These are phyloP conservation scores for Linepithema humile DNA, from an alignment of 1,140 invertebrate species.

Conservation along the genomic window DNA sequence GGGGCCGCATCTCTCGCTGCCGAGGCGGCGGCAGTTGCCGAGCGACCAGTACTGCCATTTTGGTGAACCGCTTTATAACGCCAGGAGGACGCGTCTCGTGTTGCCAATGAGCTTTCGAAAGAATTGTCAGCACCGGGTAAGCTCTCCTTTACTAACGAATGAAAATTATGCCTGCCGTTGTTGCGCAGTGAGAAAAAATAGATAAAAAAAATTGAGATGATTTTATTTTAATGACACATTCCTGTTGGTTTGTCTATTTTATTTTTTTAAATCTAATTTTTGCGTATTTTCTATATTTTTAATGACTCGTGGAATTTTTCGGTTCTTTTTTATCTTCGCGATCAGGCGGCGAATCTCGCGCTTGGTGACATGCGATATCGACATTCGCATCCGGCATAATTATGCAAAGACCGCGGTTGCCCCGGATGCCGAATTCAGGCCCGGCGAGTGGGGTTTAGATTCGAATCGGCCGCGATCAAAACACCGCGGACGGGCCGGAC, in stretches of 20 bases:
- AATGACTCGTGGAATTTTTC: neutral
- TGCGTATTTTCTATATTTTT: neutral
- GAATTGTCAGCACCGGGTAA: neutral
- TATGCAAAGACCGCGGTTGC: constrained; percentile 73
- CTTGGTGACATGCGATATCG: constrained; percentile 66
- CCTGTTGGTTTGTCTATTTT: neutral
- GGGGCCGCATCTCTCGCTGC: constrained; percentile 57
- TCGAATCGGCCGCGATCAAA: constrained; percentile 81
- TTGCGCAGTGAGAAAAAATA: neutral
- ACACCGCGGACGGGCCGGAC: constrained; percentile 77
- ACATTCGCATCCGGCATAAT: constrained; percentile 75
- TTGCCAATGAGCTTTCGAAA: constrained; percentile 26
- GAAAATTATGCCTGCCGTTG: neutral
- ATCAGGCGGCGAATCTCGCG: constrained; percentile 37
- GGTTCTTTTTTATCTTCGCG: neutral
- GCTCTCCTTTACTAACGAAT: neutral
- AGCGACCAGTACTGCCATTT: constrained; percentile 63
- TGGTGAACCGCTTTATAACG: constrained; percentile 64
- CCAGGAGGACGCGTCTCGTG: neutral
- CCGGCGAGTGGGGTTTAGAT: constrained; percentile 57
- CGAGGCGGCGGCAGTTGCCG: neutral
- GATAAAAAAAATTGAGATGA: too few relatives aligned
- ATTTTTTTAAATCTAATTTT: neutral
- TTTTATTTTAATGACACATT: neutral
- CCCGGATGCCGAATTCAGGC: neutral